phyloP scores from a whole-genome alignment of 2,888 invertebrate genomes.

The Tanytarsus gracilentus region DNA sequence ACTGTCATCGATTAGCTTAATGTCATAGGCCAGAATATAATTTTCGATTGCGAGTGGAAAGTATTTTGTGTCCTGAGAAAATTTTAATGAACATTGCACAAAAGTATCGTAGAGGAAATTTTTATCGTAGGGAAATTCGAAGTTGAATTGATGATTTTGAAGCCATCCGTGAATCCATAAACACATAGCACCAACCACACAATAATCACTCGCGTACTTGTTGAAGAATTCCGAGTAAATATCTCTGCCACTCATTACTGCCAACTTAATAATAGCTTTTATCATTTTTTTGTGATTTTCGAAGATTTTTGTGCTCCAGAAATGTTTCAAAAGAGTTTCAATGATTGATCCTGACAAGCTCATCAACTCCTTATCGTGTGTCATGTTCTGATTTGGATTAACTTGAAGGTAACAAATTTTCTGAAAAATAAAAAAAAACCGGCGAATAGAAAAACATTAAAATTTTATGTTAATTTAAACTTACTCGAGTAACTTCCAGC shows the following conservation, averaged over 20 bases:
- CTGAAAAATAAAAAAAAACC: neutral
- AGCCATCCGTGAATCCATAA: neutral
- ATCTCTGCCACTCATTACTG: neutral
- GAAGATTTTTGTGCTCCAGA: neutral
- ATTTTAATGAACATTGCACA: neutral
- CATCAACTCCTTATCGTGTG: neutral
- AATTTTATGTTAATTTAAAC: neutral
- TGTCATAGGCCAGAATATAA: neutral
- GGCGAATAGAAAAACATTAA: neutral
- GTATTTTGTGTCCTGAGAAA: neutral
- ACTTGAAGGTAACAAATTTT: neutral
- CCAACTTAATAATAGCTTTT: neutral
- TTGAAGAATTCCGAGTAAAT: neutral
- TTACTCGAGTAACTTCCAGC: neutral
- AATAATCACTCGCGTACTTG: neutral
- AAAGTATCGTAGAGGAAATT: neutral
- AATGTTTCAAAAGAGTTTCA: neutral
- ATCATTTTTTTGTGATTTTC: neutral
- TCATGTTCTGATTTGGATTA: neutral
- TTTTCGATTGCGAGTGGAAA: constrained; percentile 13
- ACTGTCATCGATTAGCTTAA: neutral
- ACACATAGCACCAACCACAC: neutral
- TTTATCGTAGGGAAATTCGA: neutral
- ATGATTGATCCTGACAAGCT: neutral
- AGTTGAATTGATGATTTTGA: neutral